These are phyloP conservation scores for Nephrotoma appendiculata DNA, from an alignment of 2,888 invertebrate species.

Conservation along the genomic window DNA sequence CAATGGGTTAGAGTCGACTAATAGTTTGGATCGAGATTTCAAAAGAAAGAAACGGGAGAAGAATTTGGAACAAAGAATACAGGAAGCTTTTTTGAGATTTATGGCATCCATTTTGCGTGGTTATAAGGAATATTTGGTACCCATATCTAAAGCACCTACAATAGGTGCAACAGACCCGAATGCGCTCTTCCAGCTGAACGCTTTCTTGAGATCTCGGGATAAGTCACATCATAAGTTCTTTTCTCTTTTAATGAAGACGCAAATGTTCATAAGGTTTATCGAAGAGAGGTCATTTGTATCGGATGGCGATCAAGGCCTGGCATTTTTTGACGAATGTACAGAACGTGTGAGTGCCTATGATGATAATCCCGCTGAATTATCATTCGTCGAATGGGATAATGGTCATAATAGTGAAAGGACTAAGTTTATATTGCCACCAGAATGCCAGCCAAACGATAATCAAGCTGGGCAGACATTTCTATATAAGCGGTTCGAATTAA, in stretches of 20 bases:
- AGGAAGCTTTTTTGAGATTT: slow-evolving; percentile 92
- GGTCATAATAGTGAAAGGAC: slow-evolving; percentile 75
- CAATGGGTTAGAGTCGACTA: slow-evolving; percentile 37
- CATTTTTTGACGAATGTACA: slow-evolving; percentile 94
- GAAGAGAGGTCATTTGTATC: slow-evolving; percentile 97
- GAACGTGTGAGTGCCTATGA: slow-evolving; percentile 51
- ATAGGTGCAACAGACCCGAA: slow-evolving; percentile 90
- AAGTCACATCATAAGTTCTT: slow-evolving; percentile 83
- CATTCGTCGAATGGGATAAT: slow-evolving; percentile 68
- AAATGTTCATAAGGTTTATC: slow-evolving; percentile 96
- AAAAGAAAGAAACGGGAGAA: slow-evolving; percentile 59
- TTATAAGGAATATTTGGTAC: slow-evolving; percentile 73
- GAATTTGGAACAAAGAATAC: slow-evolving; percentile 82
- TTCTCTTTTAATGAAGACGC: slow-evolving; percentile 76
- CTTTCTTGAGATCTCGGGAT: slow-evolving; percentile 77
- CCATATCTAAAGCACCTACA: slow-evolving; percentile 87
- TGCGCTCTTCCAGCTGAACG: slow-evolving; percentile 85
- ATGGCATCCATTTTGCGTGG: slow-evolving; percentile 87
- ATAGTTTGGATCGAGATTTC: slow-evolving; percentile 68
- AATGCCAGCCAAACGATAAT: slow-evolving; percentile 38
- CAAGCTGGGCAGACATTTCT: slow-evolving; percentile 27
- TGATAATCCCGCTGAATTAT: slow-evolving; percentile 39
- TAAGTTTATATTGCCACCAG: slow-evolving; percentile 89
- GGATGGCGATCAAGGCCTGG: slow-evolving; percentile 91
- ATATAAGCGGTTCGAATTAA: slow-evolving; percentile 47